Conservation (phyloP, 2,888 invertebrate genomes). For the Noctua janthina region DNA sequence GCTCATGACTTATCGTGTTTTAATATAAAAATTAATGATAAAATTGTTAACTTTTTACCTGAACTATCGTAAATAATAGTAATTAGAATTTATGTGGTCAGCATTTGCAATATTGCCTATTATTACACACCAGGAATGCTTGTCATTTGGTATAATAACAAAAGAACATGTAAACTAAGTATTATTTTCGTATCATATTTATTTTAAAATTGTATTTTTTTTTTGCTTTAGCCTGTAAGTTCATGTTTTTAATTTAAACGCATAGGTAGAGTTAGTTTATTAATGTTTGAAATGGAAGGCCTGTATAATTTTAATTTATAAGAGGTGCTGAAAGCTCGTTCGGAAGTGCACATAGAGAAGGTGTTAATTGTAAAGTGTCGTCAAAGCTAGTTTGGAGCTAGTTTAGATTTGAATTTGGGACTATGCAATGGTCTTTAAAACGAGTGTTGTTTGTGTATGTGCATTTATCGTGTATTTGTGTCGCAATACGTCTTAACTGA, state of each 20-base stretch:
- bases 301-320: slow-evolving; percentile 49
- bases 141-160: slow-evolving; percentile 35
- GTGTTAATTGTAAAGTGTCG: slow-evolving; percentile 23
- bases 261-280: slow-evolving; percentile 28
- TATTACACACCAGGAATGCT: slow-evolving; percentile 44
- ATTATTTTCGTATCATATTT: slow-evolving; percentile 56
- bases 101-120: slow-evolving; percentile 46
- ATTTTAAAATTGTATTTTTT: slow-evolving; percentile 34
- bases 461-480: slow-evolving; percentile 58
- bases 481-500: slow-evolving; percentile 25
- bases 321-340: slow-evolving; percentile 55
- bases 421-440: slow-evolving; percentile 63
- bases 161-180: slow-evolving; percentile 45
- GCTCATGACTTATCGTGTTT: slow-evolving; percentile 57
- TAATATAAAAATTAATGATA: slow-evolving; percentile 50
- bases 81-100: slow-evolving; percentile 41
- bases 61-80: slow-evolving; percentile 50
- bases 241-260: slow-evolving; percentile 29
- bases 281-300: slow-evolving; percentile 36
- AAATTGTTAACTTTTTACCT: slow-evolving; percentile 57
- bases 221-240: slow-evolving; percentile 49
- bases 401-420: slow-evolving; percentile 50
- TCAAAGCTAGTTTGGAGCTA: slow-evolving; percentile 42
- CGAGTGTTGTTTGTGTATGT: slow-evolving; percentile 49
- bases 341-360: slow-evolving; percentile 31